Percentiles rank a stretch among this genome's conserved stretches.
Conservation (phyloP, 1,140 invertebrate species). For the Pectinophora gossypiella region DNA sequence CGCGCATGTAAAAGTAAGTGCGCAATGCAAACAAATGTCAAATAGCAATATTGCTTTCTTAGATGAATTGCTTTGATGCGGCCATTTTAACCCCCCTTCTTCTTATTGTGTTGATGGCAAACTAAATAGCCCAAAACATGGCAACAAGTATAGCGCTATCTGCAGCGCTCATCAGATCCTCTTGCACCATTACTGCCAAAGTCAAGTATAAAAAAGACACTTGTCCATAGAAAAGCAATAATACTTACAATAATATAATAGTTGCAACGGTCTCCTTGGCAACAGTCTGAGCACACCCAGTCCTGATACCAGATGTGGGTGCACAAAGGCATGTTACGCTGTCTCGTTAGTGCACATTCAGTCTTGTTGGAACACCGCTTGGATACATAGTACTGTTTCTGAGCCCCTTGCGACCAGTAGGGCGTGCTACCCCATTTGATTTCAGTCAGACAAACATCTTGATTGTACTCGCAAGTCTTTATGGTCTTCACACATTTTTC, state of each 20-base stretch:
- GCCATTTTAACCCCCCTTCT: no score
- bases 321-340: slow-evolving; percentile 85
- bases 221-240: slow-evolving; percentile 5
- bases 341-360: slow-evolving; percentile 84
- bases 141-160: no score
- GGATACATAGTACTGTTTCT: slow-evolving; percentile 96
- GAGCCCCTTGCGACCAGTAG: slow-evolving; percentile 94
- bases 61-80: no score
- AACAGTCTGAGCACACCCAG: slow-evolving; percentile 98
- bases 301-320: slow-evolving; percentile 98
- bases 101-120: no score
- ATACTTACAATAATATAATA: slow-evolving; percentile 96
- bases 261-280: slow-evolving; percentile 96
- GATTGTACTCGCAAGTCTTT: slow-evolving; percentile 89
- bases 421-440: slow-evolving; percentile 95
- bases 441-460: slow-evolving; percentile 93
- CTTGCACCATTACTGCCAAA: no score
- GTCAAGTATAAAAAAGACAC: no score
- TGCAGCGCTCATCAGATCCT: no score
- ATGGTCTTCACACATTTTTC: slow-evolving; percentile 96
- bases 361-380: slow-evolving; percentile 92
- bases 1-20: no score
- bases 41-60: no score
- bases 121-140: no score
- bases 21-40: no score